Conservation (phyloP, 2,797 vertebrate species). For the Aselliscus stoliczkanus region DNA sequence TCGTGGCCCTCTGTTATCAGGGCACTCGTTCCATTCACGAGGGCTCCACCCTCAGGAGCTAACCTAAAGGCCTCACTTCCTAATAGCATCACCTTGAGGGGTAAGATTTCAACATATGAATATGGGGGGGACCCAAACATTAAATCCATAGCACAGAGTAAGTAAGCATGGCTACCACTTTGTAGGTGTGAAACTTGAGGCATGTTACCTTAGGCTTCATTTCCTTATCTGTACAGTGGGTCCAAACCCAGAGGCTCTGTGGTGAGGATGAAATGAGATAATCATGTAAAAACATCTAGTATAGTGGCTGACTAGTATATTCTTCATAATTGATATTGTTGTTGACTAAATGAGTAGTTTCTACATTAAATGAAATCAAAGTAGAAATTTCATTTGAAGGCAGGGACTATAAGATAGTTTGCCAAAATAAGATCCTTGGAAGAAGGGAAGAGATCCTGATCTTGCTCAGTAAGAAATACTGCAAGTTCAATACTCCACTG, state of each 20-base stretch:
- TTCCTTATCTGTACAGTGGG: neutral
- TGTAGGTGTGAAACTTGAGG: neutral
- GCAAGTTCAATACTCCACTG: neutral
- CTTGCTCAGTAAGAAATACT: neutral
- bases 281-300: neutral
- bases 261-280: neutral
- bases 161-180: neutral
- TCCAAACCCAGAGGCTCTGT: neutral
- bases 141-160: neutral
- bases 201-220: neutral
- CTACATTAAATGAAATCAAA: neutral
- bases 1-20: neutral
- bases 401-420: slow-evolving; percentile 1
- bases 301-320: neutral
- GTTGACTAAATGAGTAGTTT: neutral
- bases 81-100: neutral
- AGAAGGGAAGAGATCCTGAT: neutral
- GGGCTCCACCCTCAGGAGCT: neutral
- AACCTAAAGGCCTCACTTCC: neutral
- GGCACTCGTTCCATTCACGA: neutral
- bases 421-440: neutral
- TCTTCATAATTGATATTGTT: neutral
- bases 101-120: neutral
- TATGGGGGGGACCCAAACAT: neutral
- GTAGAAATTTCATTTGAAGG: neutral